Evolutionary conservation across 2,888 invertebrate genomes (phyloP), one percentile per base, ranked within the genome.

Genomic region (Campopleginae sp.): DNA sequence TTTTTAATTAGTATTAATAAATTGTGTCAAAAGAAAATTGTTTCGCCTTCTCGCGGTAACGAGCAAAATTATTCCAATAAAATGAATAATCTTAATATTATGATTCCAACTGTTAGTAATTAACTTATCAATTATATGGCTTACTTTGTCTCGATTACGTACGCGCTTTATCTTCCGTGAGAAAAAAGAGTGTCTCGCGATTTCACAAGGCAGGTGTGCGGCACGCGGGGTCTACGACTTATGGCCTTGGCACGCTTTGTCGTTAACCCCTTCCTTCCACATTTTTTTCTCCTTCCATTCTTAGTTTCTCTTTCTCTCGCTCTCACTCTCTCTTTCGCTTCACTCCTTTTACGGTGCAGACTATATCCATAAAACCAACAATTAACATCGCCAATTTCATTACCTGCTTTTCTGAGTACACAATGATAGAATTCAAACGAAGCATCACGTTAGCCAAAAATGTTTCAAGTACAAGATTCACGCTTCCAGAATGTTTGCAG

Each of bases 201-300:
- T 58, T 63, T 54, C 51, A 72, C 58, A 23, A 51, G 42, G 33
- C 74, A 74, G 80, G 80, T 76, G 84, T 65, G 54, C 10, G 77
- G 82, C 61, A 48, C 66, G 31, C 58, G 75, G 74, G 86, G 86
- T 84, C 78, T 75, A 82, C 84, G 82, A 86, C 81, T 87, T 80
- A 82, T 88, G 87, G 86, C 90, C 90, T 90, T 90, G 90, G 89
- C 90, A 89, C 89, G 89, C 88, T 90, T 90, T 87, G 86, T 86
- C 87, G 86, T 87, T 89, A 85, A 84, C 66, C 82, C 78, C 68
- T 51, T 75, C 66, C 33, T 76, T 19, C 61, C n/a, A 31, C 63
- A 12, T 74, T n/a, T 63, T n/a, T 33, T n/a, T 63, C 83, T 72
- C 10, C 17, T 33, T 31, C 33, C 31, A 27, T 48, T 19, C 31